Conservation (phyloP, 2,113 vertebrate species). For the Turdus rufiventris region DNA sequence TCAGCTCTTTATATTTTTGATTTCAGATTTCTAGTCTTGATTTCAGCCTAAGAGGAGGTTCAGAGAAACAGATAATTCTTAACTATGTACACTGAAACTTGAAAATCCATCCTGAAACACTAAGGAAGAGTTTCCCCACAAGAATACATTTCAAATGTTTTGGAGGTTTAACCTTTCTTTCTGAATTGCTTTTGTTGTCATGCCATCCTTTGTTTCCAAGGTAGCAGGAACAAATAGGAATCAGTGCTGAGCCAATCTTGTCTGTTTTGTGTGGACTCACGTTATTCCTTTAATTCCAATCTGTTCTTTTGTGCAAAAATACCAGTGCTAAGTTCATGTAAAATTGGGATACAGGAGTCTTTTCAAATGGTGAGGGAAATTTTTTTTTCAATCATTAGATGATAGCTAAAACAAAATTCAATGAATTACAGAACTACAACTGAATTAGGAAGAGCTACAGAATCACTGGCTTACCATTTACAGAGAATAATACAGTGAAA, state of each 20-base stretch:
- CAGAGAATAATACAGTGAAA: background rate
- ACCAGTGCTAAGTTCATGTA: background rate
- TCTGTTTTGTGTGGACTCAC: background rate
- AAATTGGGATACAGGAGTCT: background rate
- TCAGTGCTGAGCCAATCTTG: background rate
- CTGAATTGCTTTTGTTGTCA: slow-evolving; percentile 54
- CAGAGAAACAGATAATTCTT: background rate
- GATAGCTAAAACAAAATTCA: background rate
- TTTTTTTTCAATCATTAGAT: background rate
- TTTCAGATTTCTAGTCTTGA: background rate
- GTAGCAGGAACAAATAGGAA: slow-evolving; percentile 20
- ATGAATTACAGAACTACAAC: background rate
- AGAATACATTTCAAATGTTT: background rate
- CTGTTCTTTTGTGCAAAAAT: slow-evolving; percentile 30
- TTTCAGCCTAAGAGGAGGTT: background rate
- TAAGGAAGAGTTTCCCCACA: background rate
- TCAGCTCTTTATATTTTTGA: background rate
- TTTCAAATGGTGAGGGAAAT: background rate
- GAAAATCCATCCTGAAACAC: background rate
- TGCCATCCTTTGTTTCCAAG: slow-evolving; percentile 56
- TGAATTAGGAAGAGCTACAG: background rate
- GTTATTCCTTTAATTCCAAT: background rate
- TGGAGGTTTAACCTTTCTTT: slow-evolving; percentile 24
- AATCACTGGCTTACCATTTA: background rate
- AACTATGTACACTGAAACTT: background rate